These are phyloP conservation scores for Morone chrysops DNA, from an alignment of 2,113 vertebrate species.

Conservation along the genomic window DNA sequence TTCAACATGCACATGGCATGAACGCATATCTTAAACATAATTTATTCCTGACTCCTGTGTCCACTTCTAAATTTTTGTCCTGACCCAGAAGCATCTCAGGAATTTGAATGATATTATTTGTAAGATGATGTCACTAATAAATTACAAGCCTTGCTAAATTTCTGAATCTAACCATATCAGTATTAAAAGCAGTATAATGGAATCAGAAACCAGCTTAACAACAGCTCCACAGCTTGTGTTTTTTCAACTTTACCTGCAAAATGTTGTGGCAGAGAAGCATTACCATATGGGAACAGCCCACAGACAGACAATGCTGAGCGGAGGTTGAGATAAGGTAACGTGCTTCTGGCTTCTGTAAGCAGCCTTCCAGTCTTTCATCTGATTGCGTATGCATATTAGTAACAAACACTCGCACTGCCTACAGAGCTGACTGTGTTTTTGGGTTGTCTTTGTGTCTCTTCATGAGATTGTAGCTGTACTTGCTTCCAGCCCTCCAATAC, in stretches of 20 bases:
- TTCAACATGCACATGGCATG: not conserved
- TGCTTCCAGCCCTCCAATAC: conserved; percentile 48
- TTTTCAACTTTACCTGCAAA: conserved; percentile 39
- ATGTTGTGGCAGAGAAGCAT: conserved; percentile 20
- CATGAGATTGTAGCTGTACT: conserved; percentile 42
- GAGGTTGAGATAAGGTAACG: conserved; percentile 62
- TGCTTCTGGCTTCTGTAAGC: conserved; percentile 40
- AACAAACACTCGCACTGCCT: conserved; percentile 52
- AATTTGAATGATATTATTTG: not conserved
- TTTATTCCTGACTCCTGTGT: not conserved
- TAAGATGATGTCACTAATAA: not conserved
- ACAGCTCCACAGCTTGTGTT: conserved; percentile 20
- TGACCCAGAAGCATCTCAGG: not conserved
- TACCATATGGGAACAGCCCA: conserved; percentile 27
- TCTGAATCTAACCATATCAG: not conserved
- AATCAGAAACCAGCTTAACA: not conserved
- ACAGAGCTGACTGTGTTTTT: conserved; percentile 50
- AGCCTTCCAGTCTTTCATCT: conserved; percentile 51
- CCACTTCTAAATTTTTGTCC: not conserved
- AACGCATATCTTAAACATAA: not conserved
- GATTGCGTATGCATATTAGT: conserved; percentile 63
- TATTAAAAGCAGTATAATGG: conserved; percentile 17
- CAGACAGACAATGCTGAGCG: conserved; percentile 30
- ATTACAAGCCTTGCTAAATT: not conserved
- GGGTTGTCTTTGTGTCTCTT: conserved; percentile 44